phyloP scores from a whole-genome alignment of 1,140 invertebrate species.

The Gryllus bimaculatus region DNA sequence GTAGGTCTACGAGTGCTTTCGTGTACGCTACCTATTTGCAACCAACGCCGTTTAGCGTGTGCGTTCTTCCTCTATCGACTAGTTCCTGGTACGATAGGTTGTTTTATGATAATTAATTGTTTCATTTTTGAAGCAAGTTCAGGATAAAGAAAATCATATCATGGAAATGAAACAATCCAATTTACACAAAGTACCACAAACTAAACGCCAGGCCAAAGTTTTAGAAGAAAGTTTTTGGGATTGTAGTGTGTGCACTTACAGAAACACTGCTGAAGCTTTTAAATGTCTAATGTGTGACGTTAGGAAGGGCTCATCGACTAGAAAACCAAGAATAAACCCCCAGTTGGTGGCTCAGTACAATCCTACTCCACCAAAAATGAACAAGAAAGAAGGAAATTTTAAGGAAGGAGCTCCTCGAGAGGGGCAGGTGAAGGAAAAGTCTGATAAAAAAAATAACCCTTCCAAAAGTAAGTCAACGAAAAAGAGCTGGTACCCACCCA shows the following conservation, averaged over 20 bases:
- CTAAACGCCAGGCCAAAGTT: slow-evolving; percentile 80
- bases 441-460: slow-evolving; percentile 26
- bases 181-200: slow-evolving; percentile 26
- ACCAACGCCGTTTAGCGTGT: no score
- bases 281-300: slow-evolving; percentile 99
- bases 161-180: no score
- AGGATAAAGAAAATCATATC: no score
- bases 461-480: slow-evolving; percentile 25
- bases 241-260: slow-evolving; percentile 94
- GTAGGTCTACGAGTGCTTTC: no score
- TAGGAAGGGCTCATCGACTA: slow-evolving; percentile 76
- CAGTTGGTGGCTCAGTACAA: slow-evolving; percentile 82
- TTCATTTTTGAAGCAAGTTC: no score
- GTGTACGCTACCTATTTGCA: no score
- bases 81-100: no score
- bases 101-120: no score
- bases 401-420: slow-evolving; percentile 40
- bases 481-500: slow-evolving; percentile 38
- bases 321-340: slow-evolving; percentile 88
- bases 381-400: slow-evolving; percentile 42
- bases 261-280: slow-evolving; percentile 95
- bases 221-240: slow-evolving; percentile 95
- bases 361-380: slow-evolving; percentile 51
- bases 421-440: slow-evolving; percentile 40
- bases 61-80: no score